These are phyloP conservation scores for Sebastes matsubarae DNA, from an alignment of 2,797 vertebrate genomes.

Conservation along the genomic window DNA sequence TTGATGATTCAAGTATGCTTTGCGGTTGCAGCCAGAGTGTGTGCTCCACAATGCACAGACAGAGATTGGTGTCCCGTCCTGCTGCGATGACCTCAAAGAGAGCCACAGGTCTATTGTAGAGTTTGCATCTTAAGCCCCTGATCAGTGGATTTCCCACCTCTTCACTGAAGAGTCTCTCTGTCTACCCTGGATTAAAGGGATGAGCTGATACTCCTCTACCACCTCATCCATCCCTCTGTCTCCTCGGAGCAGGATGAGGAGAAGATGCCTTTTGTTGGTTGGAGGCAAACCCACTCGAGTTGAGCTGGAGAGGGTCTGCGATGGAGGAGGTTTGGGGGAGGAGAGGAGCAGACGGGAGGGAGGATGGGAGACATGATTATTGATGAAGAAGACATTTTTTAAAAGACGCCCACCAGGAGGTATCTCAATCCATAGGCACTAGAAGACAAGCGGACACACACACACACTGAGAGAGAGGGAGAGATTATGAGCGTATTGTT, in stretches of 20 bases:
- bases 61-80: constrained; percentile 56
- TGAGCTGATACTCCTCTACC: constrained; percentile 71
- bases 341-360: constrained; percentile 44
- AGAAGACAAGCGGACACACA: constrained; percentile 3
- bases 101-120: constrained; percentile 64
- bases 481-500: constrained; percentile 68
- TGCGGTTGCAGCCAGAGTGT: constrained; percentile 2
- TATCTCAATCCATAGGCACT: constrained; percentile 13
- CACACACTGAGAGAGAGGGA: constrained; percentile 20
- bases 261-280: constrained; percentile 72
- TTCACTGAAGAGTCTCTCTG: constrained; percentile 76
- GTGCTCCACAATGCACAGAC: constrained; percentile 35
- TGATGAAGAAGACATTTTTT: constrained; percentile 53
- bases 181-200: constrained; percentile 73
- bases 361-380: constrained; percentile 51
- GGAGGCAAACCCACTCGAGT: constrained; percentile 59
- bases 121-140: constrained; percentile 74
- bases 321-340: constrained; percentile 34
- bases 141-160: constrained; percentile 79
- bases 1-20: constrained; percentile 15
- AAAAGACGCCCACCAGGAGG: constrained; percentile 43
- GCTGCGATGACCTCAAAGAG: constrained; percentile 64
- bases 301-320: constrained; percentile 43
- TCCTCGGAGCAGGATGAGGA: constrained; percentile 54
- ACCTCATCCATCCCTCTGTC: constrained; percentile 57